Conservation (phyloP, 2,888 invertebrate species). For the Watsonalla binaria region DNA sequence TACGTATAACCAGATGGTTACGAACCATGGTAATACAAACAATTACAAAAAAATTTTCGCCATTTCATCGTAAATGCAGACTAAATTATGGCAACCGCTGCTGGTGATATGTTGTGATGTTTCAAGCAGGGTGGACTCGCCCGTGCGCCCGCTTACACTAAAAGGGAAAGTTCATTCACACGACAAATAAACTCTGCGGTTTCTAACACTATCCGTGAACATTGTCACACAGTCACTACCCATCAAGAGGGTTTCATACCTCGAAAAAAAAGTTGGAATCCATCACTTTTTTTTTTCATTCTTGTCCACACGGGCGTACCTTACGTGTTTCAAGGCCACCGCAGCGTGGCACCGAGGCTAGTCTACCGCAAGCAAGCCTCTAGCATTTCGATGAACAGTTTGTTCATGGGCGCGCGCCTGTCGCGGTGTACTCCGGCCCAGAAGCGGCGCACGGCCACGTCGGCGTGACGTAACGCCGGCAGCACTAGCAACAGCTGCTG, state of each 20-base stretch:
- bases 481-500: conserved; percentile 92
- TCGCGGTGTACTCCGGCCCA: conserved; percentile 94
- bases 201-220: not conserved
- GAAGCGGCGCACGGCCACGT: conserved; percentile 92
- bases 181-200: not conserved
- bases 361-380: conserved; percentile 85
- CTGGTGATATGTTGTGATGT: conserved; percentile 20
- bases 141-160: not conserved
- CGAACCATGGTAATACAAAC: not conserved
- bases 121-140: not conserved
- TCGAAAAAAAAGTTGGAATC: conserved; percentile 4
- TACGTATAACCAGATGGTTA: not conserved
- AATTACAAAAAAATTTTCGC: not conserved
- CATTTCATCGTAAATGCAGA: conserved; percentile 40
- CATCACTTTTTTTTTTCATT: not conserved
- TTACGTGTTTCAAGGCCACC: not conserved
- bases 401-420: conserved; percentile 95
- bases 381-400: conserved; percentile 97
- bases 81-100: conserved; percentile 28
- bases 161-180: not conserved
- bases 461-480: conserved; percentile 93
- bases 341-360: conserved; percentile 3
- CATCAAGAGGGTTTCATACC: too few relatives aligned
- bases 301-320: too few relatives aligned
- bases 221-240: too few relatives aligned